A percentile compares a stretch with the other conserved stretches of the same genome.
Evolutionary conservation across 2,888 invertebrate species (phyloP).

Genomic region (Aricia artaxerxes): DNA sequence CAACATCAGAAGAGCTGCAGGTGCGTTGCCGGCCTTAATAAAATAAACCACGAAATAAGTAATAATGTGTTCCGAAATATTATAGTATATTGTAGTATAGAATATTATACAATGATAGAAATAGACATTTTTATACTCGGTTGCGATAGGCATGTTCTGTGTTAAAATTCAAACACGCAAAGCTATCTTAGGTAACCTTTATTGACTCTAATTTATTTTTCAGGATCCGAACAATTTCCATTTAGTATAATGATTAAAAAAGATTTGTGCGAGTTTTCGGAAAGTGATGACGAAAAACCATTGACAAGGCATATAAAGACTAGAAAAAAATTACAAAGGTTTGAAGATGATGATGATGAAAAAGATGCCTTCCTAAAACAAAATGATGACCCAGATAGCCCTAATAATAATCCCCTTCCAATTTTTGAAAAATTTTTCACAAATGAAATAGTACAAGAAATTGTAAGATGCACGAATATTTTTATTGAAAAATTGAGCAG

Average conservation of each 20-base stretch:
- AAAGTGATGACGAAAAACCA: background rate
- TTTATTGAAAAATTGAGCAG: slow-evolving; percentile 33
- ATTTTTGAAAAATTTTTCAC: slow-evolving; percentile 37
- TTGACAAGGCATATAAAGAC: background rate
- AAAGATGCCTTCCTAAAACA: background rate
- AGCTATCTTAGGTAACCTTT: background rate
- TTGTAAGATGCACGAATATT: slow-evolving; percentile 36
- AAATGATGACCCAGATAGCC: background rate
- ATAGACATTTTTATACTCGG: too few species aligned
- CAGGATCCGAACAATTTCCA: background rate
- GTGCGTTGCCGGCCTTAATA: too few species aligned
- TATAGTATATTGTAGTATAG: too few species aligned
- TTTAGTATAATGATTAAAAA: background rate
- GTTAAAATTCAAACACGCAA: background rate
- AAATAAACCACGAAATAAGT: too few species aligned
- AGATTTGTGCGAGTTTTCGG: background rate
- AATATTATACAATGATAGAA: too few species aligned
- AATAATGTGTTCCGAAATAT: too few species aligned
- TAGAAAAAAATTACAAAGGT: background rate
- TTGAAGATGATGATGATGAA: background rate
- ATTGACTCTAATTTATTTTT: background rate
- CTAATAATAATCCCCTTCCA: background rate
- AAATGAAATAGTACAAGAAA: slow-evolving; percentile 36
- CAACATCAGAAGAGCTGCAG: too few species aligned
- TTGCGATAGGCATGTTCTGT: background rate